Base-by-base conservation (phyloP, 2,113 vertebrate genomes). In the Nansenia antarctica region DNA sequence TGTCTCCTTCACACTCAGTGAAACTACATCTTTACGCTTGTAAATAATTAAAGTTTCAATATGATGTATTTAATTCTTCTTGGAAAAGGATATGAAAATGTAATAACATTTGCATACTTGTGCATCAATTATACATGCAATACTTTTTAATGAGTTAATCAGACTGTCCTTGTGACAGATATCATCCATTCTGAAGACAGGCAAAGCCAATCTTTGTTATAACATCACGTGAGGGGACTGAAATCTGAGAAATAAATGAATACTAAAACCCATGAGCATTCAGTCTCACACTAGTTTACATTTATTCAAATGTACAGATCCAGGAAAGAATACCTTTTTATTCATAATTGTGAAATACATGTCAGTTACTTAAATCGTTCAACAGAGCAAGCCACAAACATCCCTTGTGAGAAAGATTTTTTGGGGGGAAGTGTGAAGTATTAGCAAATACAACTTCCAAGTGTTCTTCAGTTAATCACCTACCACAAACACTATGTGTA, bases 31-130 rank as follows among this genome's bases (percentile, higher is more conserved):
- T 81, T 69, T 59, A 66, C 65, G 80, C 79, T 86, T 80, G 81
- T 91, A 88, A 91, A 92, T 91, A 91, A 91, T 91, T 91, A 77
- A 91, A 64, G 67, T 82, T 89, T 82, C 86, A 89, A 88, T 90
- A 88, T 84, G 76, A 90, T 85, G 79, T 88, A 85, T 88, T 91
- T 88, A 88, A 91, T 88, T 88, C 78, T 86, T 67, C 82, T 78
- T 82, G 79, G 79, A 82, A 67, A 86, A 84, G 83, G 73, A 82
- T 87, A 79, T 83, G 81, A 83, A 89, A 91, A 89, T 89, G 79
- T 88, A 89, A 90, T 92, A 86, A 87, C 77, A 89, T 91, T 90
- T 87, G 84, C 87, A 90, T 91, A 91, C 89, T 86, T 87, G 87
- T 82, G 82, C 87, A 89, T 92, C 84, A 91, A 90, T 91, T 92